These are phyloP conservation scores for Nestor notabilis DNA, from an alignment of 2,113 vertebrate genomes.

Conservation along the genomic window DNA sequence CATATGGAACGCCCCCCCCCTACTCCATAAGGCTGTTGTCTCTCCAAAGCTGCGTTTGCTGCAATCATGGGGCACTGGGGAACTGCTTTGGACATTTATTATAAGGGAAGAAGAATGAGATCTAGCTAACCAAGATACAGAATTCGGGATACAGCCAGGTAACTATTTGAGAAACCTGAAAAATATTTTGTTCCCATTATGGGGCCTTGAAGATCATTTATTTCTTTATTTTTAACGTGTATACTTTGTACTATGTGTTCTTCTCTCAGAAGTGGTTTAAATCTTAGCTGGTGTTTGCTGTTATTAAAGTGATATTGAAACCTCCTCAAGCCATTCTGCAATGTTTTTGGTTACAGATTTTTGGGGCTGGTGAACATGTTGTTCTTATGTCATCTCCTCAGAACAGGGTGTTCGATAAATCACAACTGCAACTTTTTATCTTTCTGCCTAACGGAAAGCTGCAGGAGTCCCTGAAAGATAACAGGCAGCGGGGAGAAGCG, in stretches of 20 bases:
- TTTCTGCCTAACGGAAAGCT: background rate
- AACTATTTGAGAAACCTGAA: background rate
- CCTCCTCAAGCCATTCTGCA: background rate
- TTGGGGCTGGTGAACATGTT: background rate
- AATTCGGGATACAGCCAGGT: background rate
- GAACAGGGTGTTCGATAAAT: background rate
- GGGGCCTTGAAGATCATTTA: background rate
- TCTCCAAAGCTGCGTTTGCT: background rate
- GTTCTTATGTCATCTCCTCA: background rate
- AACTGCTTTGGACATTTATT: background rate
- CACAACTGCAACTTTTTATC: background rate
- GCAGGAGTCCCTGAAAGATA: background rate
- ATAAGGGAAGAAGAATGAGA: background rate
- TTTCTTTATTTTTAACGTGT: background rate
- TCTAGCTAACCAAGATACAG: background rate
- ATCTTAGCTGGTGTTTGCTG: background rate
- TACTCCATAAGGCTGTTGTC: rapidly evolving
- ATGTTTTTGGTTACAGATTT: background rate
- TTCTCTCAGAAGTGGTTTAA: background rate
- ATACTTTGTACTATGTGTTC: background rate
- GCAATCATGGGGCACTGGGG: background rate
- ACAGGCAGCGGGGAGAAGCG: background rate
- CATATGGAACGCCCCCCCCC: background rate
- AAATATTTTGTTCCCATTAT: background rate
- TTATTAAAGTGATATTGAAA: background rate